Base-by-base conservation (phyloP, 1,140 invertebrate genomes). In the Eriosoma lanigerum region DNA sequence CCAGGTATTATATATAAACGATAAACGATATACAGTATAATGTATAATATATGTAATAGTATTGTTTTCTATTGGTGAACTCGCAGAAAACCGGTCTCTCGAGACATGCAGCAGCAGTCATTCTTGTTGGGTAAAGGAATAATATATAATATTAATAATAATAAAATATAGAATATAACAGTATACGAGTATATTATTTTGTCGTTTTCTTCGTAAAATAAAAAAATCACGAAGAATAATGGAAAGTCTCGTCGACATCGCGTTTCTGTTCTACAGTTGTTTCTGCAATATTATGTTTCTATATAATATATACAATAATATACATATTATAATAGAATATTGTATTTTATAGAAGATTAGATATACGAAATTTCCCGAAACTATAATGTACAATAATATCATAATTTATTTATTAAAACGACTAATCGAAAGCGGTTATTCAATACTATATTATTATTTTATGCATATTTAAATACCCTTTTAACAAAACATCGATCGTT, bases 61-160 rank as follows among this genome's bases (percentile, higher is more conserved):
- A 32, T 73, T 52, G 48, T 52, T 54, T 52, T 29, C 24, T 29
- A 26, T 44, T 19, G n/a, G 64, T 21, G 38, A 38, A 38, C 32
- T 38, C 38, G 38, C 64, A 15, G n/a, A 21, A 75, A 75, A 75
- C 72, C 72, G 72, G 72, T 75, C 72, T 75, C 72, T 75, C 5
- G 29, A 12, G 17, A 58, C 72, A 38, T 3, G 32, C 52, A 72
- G 72, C 19, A 32, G 52, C 52, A 32, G 52, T 75, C n/a, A 52
- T 75, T 44, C 29, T 58, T n/a, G 13, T 4, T 52, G 38, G 13
- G n/a, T n/a, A 46, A 64, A 60, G 10, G 19, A 38, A 38, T 4
- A 48, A 48, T 15, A 48, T 10, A 38, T 38, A 38, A 38, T 38
- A 38, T 4, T 38, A 38, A 38, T 38, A 38, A 38, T 38, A 38